A percentile compares a stretch with the other conserved stretches of the same genome.
These are phyloP conservation scores for Allacma fusca DNA, from an alignment of 2,888 invertebrate species.

Conservation along the genomic window DNA sequence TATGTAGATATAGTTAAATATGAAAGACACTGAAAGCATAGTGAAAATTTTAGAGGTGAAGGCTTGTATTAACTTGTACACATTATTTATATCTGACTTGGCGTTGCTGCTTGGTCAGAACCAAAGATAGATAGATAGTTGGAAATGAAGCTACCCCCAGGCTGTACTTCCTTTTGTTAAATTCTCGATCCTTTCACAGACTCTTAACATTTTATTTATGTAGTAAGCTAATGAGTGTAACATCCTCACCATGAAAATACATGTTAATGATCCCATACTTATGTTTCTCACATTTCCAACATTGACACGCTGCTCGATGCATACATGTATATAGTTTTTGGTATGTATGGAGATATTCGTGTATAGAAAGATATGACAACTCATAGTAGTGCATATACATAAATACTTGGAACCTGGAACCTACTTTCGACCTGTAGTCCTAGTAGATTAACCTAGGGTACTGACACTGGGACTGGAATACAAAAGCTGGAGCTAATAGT, in stretches of 20 bases:
- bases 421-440: no score
- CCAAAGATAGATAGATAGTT: slow-evolving; percentile 30
- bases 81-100: slow-evolving; percentile 30
- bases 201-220: slow-evolving; percentile 34
- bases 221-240: slow-evolving; percentile 38
- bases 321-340: no score
- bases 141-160: slow-evolving; percentile 26
- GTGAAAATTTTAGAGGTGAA: slow-evolving; percentile 32
- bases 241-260: slow-evolving; percentile 8
- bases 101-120: slow-evolving; percentile 11
- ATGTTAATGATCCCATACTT: not conserved
- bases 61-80: slow-evolving; percentile 36
- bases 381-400: no score
- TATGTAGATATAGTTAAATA: not conserved
- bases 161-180: slow-evolving; percentile 20
- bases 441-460: no score
- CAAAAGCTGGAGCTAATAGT: no score
- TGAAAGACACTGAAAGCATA: not conserved
- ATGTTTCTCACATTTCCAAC: not conserved
- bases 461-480: no score
- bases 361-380: no score
- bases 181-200: slow-evolving; percentile 19
- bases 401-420: no score
- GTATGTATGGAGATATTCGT: no score
- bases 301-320: no score